These are phyloP conservation scores for Zosterops hypoxanthus DNA, from an alignment of 2,113 vertebrate species.

Conservation along the genomic window DNA sequence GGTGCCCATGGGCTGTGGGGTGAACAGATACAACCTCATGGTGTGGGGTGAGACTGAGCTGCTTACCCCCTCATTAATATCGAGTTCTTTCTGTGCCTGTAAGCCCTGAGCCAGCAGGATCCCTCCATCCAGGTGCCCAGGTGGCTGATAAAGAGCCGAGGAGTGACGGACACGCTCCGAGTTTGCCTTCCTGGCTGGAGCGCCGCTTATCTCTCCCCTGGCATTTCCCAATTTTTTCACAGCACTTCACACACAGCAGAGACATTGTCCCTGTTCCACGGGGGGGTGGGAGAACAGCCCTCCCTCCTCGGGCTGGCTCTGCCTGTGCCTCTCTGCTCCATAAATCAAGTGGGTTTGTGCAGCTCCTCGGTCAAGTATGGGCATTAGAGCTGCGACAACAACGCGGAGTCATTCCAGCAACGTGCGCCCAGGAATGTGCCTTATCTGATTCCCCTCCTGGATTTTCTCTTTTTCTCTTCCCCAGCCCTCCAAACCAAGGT, in stretches of 20 bases:
- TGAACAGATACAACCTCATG: fast-evolving
- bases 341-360: slow-evolving; percentile 45
- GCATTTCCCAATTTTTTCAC: background rate
- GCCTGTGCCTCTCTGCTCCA: background rate
- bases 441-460: slow-evolving; percentile 45
- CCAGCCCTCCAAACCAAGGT: background rate
- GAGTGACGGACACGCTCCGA: background rate
- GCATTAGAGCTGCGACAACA: background rate
- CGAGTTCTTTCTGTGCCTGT: background rate
- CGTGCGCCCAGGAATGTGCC: background rate
- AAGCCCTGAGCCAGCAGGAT: background rate
- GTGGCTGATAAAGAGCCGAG: background rate
- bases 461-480: background rate
- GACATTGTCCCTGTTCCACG: background rate
- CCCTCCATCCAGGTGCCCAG: fast-evolving
- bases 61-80: too few relatives aligned
- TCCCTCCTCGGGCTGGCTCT: background rate
- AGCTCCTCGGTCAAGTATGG: slow-evolving; percentile 27
- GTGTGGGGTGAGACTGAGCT: background rate
- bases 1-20: fast-evolving
- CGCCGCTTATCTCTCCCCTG: background rate
- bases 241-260: background rate
- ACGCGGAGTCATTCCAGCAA: background rate
- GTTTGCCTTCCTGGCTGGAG: background rate
- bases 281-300: background rate